These are phyloP conservation scores for Bombus cullumanus DNA, from an alignment of 1,140 invertebrate genomes.

Conservation along the genomic window DNA sequence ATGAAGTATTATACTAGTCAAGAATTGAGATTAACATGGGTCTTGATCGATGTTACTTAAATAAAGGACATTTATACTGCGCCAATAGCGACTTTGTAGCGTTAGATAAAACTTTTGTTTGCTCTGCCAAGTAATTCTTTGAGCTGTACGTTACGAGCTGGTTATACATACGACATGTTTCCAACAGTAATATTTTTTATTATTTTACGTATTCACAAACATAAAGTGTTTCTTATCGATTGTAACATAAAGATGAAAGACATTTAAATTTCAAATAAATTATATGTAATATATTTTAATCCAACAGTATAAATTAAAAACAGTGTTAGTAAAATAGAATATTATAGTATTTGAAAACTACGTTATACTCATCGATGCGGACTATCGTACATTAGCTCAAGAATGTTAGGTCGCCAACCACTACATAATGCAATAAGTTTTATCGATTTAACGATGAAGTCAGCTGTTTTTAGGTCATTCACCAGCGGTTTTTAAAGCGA, in stretches of 20 bases:
- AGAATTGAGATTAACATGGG: neutral
- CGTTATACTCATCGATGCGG: neutral
- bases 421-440: constrained; percentile 30
- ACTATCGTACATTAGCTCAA: neutral
- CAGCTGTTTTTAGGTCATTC: constrained; percentile 43
- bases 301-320: neutral
- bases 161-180: neutral
- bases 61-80: neutral
- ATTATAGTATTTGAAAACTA: neutral
- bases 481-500: constrained; percentile 15
- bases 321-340: neutral
- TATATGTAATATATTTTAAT: neutral
- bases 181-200: neutral
- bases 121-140: constrained; percentile 13
- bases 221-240: neutral
- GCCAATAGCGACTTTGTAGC: constrained; percentile 5
- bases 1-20: neutral
- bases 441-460: constrained; percentile 31
- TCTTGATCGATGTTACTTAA: neutral
- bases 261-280: neutral
- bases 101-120: constrained; percentile 4
- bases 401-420: neutral
- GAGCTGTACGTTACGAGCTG: neutral
- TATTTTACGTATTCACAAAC: neutral
- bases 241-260: too few relatives aligned